Evolutionary conservation across 2,888 invertebrate genomes (phyloP), one percentile per base, ranked within the genome.

Genomic region (Eledona agricola): DNA sequence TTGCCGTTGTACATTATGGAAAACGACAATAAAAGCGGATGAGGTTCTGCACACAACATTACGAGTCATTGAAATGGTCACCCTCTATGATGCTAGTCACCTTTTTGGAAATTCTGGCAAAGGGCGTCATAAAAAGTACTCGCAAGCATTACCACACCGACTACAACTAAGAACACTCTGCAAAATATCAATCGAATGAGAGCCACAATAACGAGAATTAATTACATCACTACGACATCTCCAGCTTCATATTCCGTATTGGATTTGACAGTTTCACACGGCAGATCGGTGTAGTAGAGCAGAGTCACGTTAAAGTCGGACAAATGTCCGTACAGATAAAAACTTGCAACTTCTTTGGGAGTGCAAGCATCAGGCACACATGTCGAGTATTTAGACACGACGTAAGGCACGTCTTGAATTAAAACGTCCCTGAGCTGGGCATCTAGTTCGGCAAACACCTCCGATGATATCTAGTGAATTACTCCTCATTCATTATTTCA

Each of bases 1-100:
- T 52, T 62, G 4, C 64, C 65, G 51, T 70, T 70, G 11, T 58
- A 51, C 6, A 59, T 34, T 3, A 64, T 38, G 0, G 70, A 70
- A 52, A 68, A 70, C 13, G 69, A 62, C 15, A 59, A 40, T 3
- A 57, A 55, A 17, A 65, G 20, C 7, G 59, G 62, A 51, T 62
- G 57, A 1, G 57, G 17, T 55, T 64, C 69, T 67, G 7, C 12
- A 35, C n/a, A 46, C 26, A 37, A 23, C 9, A 42, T 20, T 25
- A 32, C 3, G 7, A 16, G 2, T 20, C 4, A 4, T 26, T 38
- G 17, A n/a, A 13, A 15, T 13, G 2, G n/a, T 7, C 6, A 7
- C 7, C 4, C 9, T 3, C 7, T 6, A 10, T 15, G 4, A 1
- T 7, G 5, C 10, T 19, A 7, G n/a, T n/a, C n/a, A 50, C 49